A percentile compares a stretch with the other conserved stretches of the same genome.
Conservation (phyloP, 2,888 invertebrate species). For the Drosophila koepferae region DNA sequence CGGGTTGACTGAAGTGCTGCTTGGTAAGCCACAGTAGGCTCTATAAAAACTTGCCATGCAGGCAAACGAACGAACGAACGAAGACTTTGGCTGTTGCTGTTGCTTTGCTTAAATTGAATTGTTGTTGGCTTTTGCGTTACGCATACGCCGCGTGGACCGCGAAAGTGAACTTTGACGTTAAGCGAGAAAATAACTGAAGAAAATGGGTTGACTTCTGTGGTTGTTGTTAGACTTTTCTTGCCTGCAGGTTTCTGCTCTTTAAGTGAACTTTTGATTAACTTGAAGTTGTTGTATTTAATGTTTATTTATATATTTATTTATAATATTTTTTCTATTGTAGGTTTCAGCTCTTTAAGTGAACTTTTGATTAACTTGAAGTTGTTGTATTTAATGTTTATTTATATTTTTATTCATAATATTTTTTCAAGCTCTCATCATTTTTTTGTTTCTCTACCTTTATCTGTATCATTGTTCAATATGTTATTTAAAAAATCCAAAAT, state of each 20-base stretch:
- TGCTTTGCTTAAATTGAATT: slow-evolving; percentile 63
- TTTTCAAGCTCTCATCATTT: background rate
- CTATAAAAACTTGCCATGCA: slow-evolving; percentile 32
- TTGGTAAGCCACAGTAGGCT: slow-evolving; percentile 34
- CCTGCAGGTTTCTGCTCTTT: background rate
- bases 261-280: background rate
- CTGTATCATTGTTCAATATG: background rate
- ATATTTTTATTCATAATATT: too few species aligned
- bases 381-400: background rate
- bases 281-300: background rate
- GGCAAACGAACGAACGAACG: background rate
- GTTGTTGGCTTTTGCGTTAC: slow-evolving; percentile 51
- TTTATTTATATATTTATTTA: background rate
- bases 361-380: background rate
- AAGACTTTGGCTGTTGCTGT: slow-evolving; percentile 5
- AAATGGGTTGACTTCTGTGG: background rate
- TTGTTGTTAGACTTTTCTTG: background rate
- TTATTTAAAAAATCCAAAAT: background rate
- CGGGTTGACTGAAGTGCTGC: background rate
- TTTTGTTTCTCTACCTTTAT: too few species aligned
- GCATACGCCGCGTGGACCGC: slow-evolving; percentile 62
- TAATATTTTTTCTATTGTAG: background rate
- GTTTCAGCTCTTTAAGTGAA: background rate
- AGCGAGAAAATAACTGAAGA: background rate
- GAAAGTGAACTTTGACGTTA: slow-evolving; percentile 6